Percentiles rank a stretch among this genome's conserved stretches.
These are phyloP conservation scores for Oryzias melastigma DNA, from an alignment of 2,113 vertebrate genomes.

Conservation along the genomic window DNA sequence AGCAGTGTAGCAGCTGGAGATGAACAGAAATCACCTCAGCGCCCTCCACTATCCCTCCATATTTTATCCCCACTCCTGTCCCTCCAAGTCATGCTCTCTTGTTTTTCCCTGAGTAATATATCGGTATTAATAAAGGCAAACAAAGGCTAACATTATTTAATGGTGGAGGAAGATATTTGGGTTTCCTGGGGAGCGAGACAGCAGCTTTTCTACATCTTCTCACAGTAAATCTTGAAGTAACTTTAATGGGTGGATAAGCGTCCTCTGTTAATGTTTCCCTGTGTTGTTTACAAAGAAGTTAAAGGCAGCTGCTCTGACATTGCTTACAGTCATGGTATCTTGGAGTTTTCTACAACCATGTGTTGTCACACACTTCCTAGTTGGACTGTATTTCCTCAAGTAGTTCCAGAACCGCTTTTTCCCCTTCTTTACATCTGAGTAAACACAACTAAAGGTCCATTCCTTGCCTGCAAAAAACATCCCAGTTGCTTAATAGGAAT, in stretches of 20 bases:
- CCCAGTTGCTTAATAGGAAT: conserved; percentile 63
- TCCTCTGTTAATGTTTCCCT: conserved; percentile 61
- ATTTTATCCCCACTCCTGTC: conserved; percentile 62
- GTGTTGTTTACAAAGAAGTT: conserved; percentile 69
- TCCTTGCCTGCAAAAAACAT: conserved; percentile 33
- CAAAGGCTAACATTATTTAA: conserved; percentile 72
- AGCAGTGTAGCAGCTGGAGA: conserved; percentile 79
- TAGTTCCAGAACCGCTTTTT: no score
- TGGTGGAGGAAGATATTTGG: conserved; percentile 58
- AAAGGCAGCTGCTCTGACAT: conserved; percentile 61
- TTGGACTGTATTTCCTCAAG: conserved; percentile 21
- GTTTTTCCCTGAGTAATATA: conserved; percentile 70
- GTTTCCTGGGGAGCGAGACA: conserved; percentile 65
- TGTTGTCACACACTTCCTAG: conserved; percentile 63
- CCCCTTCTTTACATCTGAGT: conserved; percentile 41
- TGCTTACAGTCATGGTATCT: conserved; percentile 58
- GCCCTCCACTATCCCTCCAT: conserved; percentile 67
- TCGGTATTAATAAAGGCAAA: conserved; percentile 79
- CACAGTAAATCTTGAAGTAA: conserved; percentile 71
- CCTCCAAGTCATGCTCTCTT: conserved; percentile 55
- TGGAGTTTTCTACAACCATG: conserved; percentile 46
- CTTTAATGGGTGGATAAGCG: conserved; percentile 56
- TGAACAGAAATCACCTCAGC: conserved; percentile 71
- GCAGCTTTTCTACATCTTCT: conserved; percentile 61
- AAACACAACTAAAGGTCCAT: conserved; percentile 34